Conservation (phyloP, 2,888 invertebrate genomes). For the Hyppa rectilinea region DNA sequence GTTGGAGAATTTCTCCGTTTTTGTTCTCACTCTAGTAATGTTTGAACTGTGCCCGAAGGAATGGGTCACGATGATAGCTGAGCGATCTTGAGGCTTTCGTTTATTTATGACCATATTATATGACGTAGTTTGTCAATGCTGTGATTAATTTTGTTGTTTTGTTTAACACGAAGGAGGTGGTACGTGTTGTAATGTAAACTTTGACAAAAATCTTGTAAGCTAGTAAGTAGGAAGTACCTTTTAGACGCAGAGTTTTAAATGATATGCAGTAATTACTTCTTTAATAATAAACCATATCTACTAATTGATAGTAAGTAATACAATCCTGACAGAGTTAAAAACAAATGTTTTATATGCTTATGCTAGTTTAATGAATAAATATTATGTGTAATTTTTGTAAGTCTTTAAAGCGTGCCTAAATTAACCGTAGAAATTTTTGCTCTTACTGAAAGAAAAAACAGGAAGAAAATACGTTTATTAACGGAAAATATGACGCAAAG, state of each 20-base stretch:
- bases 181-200: background rate
- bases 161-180: too few species aligned
- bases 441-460: too few species aligned
- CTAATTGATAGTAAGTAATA: background rate
- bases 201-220: background rate
- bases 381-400: background rate
- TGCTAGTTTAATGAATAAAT: background rate
- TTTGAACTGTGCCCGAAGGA: slow-evolving; percentile 57
- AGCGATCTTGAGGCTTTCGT: slow-evolving; percentile 14
- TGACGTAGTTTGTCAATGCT: background rate
- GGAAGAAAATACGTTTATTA: too few species aligned
- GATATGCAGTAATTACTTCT: background rate
- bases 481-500: too few species aligned
- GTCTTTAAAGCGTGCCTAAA: too few species aligned
- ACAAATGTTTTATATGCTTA: background rate
- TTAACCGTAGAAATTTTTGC: too few species aligned
- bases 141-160: background rate
- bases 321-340: background rate
- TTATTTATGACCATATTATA: background rate
- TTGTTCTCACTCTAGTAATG: slow-evolving; percentile 64
- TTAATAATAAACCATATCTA: background rate
- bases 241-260: background rate
- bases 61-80: slow-evolving; percentile 52
- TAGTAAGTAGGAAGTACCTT: background rate
- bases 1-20: slow-evolving; percentile 74